Percentiles rank a stretch among this genome's conserved stretches.
These are phyloP conservation scores for Ivindomyrus marchei DNA, from an alignment of 2,113 vertebrate genomes.

Conservation along the genomic window DNA sequence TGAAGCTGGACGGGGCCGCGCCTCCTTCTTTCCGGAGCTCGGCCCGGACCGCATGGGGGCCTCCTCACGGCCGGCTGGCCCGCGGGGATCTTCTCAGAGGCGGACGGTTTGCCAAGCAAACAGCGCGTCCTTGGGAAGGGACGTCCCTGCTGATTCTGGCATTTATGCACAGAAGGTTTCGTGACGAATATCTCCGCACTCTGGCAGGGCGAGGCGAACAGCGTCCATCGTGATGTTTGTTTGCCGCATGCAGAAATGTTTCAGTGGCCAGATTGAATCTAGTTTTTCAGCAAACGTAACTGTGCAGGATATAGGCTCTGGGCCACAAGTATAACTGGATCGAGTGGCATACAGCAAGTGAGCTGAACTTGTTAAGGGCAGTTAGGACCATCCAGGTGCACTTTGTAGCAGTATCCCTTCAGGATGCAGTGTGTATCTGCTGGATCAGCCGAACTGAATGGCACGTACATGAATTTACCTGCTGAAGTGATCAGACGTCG, in stretches of 20 bases:
- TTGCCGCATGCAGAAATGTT: neutral
- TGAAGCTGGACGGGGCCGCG: neutral
- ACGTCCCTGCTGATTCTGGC: neutral
- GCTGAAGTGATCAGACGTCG: too few relatives aligned
- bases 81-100: neutral
- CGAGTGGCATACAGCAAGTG: neutral
- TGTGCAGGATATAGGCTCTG: neutral
- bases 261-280: neutral
- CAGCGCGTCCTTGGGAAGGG: neutral
- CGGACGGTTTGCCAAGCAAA: neutral
- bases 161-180: constrained; percentile 7
- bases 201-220: neutral
- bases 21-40: neutral
- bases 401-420: neutral
- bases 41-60: neutral
- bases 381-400: neutral
- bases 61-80: neutral
- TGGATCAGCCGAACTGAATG: neutral
- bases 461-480: neutral
- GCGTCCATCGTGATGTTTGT: neutral
- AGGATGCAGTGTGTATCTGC: neutral
- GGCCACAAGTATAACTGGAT: neutral
- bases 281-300: neutral
- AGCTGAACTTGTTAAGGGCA: neutral
- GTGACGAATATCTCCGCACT: neutral